Evolutionary conservation across 2,797 vertebrate species (phyloP), one percentile per base, ranked within the genome.

Genomic region (Ambastaia sidthimunki): DNA sequence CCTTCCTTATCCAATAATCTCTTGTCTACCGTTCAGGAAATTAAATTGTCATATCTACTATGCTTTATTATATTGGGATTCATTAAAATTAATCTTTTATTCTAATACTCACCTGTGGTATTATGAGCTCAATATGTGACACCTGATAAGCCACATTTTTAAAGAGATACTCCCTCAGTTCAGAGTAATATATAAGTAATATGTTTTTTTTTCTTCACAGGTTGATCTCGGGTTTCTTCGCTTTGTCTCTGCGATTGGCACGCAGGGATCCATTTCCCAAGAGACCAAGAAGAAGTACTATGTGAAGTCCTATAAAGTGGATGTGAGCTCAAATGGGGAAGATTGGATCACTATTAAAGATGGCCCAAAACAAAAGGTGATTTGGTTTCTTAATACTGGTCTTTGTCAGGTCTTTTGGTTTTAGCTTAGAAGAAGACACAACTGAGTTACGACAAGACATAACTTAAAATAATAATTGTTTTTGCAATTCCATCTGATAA

Each of bases 311-410:
- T 99, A 99, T 88, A 97, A 96, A 54, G 94, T 99, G 54, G 98
- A 99, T 9, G 94, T 98, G 76, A 99, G 98, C 90, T 98, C 97
- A 70, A 99, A 98, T 0, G 98, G 98, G 70, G 98, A 99, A 82
- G 98, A 99, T 90, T 99, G 98, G 98, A 97, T 99, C 90, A 97
- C 96, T 23, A 83, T 99, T 84, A 99, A 98, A 86, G 97, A 98
- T 77, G 97, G 95, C 85, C 95, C 94, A 76, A 99, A 97, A 77
- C 94, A 96, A 88, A 93, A 96, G 84, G 98, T 98, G 92, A 88
- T 89, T 76, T 16, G 54, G 4, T 44, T 31, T 47, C 1, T 44
- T 11, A 11, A 11, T 2, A 11, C 41, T 44, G 60, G 7, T 65
- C 25, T 34, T 44, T 44, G 41, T 44, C 10, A 44, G 41, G 41